These are phyloP conservation scores for Hemicordylus capensis DNA, from an alignment of 2,113 vertebrate genomes.

Conservation along the genomic window DNA sequence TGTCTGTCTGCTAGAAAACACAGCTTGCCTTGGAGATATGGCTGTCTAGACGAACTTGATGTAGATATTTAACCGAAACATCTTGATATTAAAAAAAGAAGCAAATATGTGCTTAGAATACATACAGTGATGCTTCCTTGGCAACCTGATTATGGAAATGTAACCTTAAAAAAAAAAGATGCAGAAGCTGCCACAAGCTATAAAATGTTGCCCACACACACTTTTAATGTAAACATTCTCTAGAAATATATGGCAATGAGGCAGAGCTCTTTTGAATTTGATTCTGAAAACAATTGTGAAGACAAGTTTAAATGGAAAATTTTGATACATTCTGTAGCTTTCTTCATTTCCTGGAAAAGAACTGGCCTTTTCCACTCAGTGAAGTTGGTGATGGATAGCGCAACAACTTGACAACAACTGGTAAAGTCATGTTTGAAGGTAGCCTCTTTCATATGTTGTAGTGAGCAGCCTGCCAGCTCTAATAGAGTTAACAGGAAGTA, in stretches of 20 bases:
- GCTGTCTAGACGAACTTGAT: not conserved
- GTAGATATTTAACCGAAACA: no score
- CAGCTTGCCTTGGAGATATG: no score
- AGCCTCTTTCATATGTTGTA: not conserved
- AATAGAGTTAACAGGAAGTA: no score
- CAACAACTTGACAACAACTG: not conserved
- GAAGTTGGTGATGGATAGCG: not conserved
- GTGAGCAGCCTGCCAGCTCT: no score
- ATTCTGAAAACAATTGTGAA: not conserved
- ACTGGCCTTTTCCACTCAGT: not conserved
- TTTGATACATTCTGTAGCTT: not conserved
- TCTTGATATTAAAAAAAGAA: no score
- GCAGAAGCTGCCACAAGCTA: not conserved
- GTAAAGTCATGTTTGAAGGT: not conserved
- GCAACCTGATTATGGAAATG: not conserved
- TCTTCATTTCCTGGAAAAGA: not conserved
- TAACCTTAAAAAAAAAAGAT: not conserved
- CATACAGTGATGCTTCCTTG: no score
- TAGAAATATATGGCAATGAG: not conserved
- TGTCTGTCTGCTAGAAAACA: no score
- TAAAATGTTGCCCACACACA: not conserved
- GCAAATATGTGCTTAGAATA: no score
- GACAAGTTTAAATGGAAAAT: not conserved
- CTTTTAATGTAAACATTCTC: not conserved
- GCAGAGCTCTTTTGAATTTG: not conserved